Base-by-base conservation (phyloP, 1,140 invertebrate genomes). In the Drosophila dunni region DNA sequence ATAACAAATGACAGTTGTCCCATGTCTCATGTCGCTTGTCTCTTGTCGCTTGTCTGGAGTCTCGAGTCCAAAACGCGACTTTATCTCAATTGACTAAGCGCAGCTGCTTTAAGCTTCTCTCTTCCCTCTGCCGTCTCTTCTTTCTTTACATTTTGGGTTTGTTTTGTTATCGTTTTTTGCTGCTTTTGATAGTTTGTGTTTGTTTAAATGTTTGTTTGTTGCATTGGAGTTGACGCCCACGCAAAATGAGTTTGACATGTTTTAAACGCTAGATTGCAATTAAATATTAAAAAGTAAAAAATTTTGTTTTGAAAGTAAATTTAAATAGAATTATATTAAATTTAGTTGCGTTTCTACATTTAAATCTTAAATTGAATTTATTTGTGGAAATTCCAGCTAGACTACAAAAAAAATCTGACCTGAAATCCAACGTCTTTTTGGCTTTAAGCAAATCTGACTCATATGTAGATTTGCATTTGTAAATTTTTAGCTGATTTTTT, bases 1-100 rank as follows among this genome's bases (percentile, higher is more conserved):
- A 79, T 82, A 84, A 84, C 78, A 84, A 84, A 81, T 78, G 81
- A 85, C 78, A 85, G 63, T 81, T 75, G 66, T 36, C 56, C 10
- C 66, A 13, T 44, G 56, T 46, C 42, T 9, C 57, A 68, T 72
- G 78, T 75, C 61, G 17, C 15, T 33, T 13, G 65, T n/a, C 54
- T 9, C 44, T 11, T 29, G 48, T 68, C 45, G 6, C 58, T 38
- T 62, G 57, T n/a, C n/a, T n/a, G n/a, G n/a, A n/a, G n/a, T 40
- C 64, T 15, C 29, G 9, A 0, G 15, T 13, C 24, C 7, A 48
- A 38, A 54, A 24, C 17, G 45, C 69, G 38, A 66, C 54, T 72
- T 66, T 72, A 57, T 72, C 54, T 66, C 69, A 72, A 60, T 72
- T 72, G 63, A 45, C 63, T 51, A 53, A 72, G 46, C 64, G 20